Evolutionary conservation across 2,888 invertebrate species (phyloP), one percentile per base, ranked within the genome.

Genomic region (Cryptocephalus primarius): DNA sequence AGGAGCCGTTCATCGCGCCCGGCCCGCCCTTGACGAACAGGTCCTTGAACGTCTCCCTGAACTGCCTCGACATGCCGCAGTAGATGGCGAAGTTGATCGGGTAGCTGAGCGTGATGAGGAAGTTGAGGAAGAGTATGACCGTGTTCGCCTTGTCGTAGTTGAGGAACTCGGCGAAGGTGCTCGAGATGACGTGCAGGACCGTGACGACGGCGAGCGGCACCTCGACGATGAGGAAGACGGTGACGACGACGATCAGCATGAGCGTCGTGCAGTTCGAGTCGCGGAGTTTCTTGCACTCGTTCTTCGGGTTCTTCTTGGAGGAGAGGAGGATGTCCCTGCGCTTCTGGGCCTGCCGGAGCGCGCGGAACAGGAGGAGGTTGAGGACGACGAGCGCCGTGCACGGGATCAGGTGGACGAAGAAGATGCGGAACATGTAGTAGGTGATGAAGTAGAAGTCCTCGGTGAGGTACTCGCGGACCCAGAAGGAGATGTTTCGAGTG

Each of bases 21-120:
- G 77, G 78, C 8, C 70, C 66, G 8, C 73, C 71, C 40, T 80
- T 69, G 39, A 88, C 78, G 63, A 94, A 93, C 8, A 82, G 66
- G 60, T 85, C 86, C 62, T 88, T 89, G 68, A 95, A 95, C 0
- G 94, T 94, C 67, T 93, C 91, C 43, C 95, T 76, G 69, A 95
- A 95, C 67, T 90, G 91, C 33, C 90, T 75, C 33, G 90, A 91
- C 95, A 95, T 96, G 14, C 92, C 92, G 67, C 93, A 94, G 64
- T 95, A 95, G 55, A 94, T 92, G 49, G 91, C 93, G 63, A 95
- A 94, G 68, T 94, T 93, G 48, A 93, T 85, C 9, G 92, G 92
- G 70, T 93, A 93, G 41, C 89, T 89, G 36, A 91, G 78, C 48
- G 92, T 84, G 50, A 95, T 88, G 66, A 90, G 85, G 72, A 94